phyloP scores from a whole-genome alignment of 2,797 vertebrate species.

The Channallabes apus region DNA sequence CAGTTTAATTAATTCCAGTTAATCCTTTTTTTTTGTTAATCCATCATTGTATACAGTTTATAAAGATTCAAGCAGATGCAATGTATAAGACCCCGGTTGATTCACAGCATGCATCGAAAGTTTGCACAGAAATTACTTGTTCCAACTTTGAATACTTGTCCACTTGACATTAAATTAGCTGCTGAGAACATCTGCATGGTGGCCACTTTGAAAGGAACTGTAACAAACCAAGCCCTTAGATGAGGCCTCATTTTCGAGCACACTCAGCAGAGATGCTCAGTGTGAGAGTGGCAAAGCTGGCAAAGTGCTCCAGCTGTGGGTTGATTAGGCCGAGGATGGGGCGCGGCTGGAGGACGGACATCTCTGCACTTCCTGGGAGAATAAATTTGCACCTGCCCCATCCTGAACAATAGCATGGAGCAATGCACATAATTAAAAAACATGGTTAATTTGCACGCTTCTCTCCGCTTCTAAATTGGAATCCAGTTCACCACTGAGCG shows the following conservation, averaged over 20 bases:
- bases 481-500: slow-evolving; percentile 95
- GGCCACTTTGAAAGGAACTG: slow-evolving; percentile 85
- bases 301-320: slow-evolving; percentile 86
- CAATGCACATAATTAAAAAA: slow-evolving; percentile 94
- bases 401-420: slow-evolving; percentile 77
- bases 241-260: slow-evolving; percentile 89
- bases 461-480: slow-evolving; percentile 88
- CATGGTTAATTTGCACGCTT: slow-evolving; percentile 96
- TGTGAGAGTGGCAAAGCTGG: slow-evolving; percentile 79
- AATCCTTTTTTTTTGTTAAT: background rate
- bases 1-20: background rate
- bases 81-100: background rate
- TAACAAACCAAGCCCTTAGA: slow-evolving; percentile 91
- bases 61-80: background rate
- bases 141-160: slow-evolving; percentile 21
- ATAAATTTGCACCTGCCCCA: slow-evolving; percentile 92
- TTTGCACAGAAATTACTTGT: background rate
- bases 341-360: slow-evolving; percentile 84
- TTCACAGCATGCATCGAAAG: slow-evolving; percentile 15
- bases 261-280: slow-evolving; percentile 85
- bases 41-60: background rate
- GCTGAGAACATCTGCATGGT: slow-evolving; percentile 74
- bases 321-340: slow-evolving; percentile 88
- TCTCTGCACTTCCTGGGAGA: slow-evolving; percentile 82
- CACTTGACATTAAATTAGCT: slow-evolving; percentile 77